These are phyloP conservation scores for Rhynchotus rufescens DNA, from an alignment of 2,797 vertebrate genomes.

Conservation along the genomic window DNA sequence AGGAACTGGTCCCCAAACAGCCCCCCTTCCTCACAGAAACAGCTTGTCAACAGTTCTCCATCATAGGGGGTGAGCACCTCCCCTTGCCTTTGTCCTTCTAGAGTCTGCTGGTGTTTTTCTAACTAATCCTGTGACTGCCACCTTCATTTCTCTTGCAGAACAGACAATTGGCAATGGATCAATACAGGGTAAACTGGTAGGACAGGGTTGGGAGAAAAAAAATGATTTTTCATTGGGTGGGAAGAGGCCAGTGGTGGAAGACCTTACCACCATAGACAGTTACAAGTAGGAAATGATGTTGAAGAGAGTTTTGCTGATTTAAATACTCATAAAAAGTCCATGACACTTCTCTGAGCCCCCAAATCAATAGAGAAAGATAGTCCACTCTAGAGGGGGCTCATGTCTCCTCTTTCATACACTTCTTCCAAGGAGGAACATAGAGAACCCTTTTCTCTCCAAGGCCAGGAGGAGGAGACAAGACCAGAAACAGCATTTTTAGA, in stretches of 20 bases:
- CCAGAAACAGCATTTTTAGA: rapidly evolving
- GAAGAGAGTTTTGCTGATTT: not conserved
- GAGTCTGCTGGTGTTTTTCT: not conserved
- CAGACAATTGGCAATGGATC: not conserved
- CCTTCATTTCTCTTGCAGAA: not conserved
- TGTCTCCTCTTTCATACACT: not conserved
- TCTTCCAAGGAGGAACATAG: not conserved
- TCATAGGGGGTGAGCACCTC: not conserved
- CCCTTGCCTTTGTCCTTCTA: not conserved
- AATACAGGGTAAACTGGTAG: not conserved
- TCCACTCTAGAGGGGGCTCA: no score
- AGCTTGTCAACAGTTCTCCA: not conserved
- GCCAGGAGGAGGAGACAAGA: rapidly evolving
- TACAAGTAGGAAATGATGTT: no score
- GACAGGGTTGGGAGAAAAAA: not conserved
- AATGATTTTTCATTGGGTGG: not conserved
- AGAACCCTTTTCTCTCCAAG: not conserved
- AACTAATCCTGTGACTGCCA: not conserved
- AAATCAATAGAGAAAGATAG: not conserved
- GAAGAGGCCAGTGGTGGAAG: not conserved
- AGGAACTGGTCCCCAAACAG: not conserved
- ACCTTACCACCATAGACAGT: not conserved
- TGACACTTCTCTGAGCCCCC: not conserved
- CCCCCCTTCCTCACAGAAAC: not conserved
- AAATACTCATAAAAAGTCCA: not conserved